Base-by-base conservation (phyloP, 2,113 vertebrate genomes). In the Poeciliopsis occidentalis region DNA sequence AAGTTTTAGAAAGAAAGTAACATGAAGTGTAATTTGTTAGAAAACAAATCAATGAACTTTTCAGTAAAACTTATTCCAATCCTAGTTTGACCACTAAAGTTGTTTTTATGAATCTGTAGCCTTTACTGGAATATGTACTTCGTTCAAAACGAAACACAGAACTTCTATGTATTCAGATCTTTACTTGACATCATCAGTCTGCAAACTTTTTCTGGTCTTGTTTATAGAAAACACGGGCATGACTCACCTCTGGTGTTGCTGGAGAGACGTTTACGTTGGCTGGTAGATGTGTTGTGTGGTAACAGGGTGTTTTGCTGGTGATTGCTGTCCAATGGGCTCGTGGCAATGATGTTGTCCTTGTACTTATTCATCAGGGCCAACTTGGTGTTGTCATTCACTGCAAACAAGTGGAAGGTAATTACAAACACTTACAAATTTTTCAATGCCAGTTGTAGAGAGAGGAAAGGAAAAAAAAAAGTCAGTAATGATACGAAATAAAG, bases 361-460 rank as follows among this genome's bases (percentile, higher is more conserved):
- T 98, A 99, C 83, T 99, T 99, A 95, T 96, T 99, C 98, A 99
- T 99, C 80, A 99, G 92, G 22, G 97, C 98, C 90, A 99, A 93
- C 90, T 99, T 99, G 90, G 97, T 97, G 0, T 95, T 98, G 78
- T 99, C 98, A 0, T 95, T 97, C 82, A 97, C 98, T 97, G 94
- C 68, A 76, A 60, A 82, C 69, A 83, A 83, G 72, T n/a, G 64
- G 44, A 39, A 75, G 2, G 41, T 8, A 54, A 76, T 71, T 51
- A 79, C 32, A 81, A 41, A 63, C 19, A 19, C 0, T 12, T 57
- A 37, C 5, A n/a, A n/a, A 3, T 57, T 57, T 57, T 57, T 24
- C 8, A 57, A 57, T n/a, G 51, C 22, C 19, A 57, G 17, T 57
- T n/a, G 7, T n/a, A 11, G 24, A 24, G 24, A 57, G 51, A 57